A percentile compares a stretch with the other conserved stretches of the same genome.
Evolutionary conservation across 2,113 vertebrate species (phyloP).

Genomic region (Saimiri boliviensis): DNA sequence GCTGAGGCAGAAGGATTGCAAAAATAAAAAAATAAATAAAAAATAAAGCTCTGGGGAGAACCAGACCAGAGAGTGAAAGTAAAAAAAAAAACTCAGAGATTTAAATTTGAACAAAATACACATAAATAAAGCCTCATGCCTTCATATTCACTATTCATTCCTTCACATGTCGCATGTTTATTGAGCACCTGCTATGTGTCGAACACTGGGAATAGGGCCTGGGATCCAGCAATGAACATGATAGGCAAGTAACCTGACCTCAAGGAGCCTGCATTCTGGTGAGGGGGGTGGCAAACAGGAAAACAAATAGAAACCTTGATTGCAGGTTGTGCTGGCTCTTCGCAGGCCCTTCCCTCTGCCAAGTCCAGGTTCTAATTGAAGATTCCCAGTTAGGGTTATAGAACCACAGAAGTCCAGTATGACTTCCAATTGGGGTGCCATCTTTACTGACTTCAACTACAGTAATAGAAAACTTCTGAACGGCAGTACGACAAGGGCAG

Average conservation of each 20-base stretch:
- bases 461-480: background rate
- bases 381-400: no score
- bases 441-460: background rate
- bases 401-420: background rate
- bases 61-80: background rate
- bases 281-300: background rate
- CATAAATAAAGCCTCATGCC: background rate
- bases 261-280: rapidly evolving
- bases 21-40: no score
- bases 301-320: background rate
- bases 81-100: background rate
- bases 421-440: background rate
- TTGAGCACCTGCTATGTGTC: background rate
- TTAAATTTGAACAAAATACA: background rate
- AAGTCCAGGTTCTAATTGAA: background rate
- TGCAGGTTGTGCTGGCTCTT: background rate
- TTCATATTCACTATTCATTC: no score
- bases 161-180: background rate
- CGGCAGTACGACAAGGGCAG: no score
- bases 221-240: background rate
- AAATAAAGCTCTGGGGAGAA: no score
- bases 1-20: no score
- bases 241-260: background rate
- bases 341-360: background rate
- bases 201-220: background rate